Conservation (phyloP, 2,888 invertebrate species). For the Diachrysia chrysitis region DNA sequence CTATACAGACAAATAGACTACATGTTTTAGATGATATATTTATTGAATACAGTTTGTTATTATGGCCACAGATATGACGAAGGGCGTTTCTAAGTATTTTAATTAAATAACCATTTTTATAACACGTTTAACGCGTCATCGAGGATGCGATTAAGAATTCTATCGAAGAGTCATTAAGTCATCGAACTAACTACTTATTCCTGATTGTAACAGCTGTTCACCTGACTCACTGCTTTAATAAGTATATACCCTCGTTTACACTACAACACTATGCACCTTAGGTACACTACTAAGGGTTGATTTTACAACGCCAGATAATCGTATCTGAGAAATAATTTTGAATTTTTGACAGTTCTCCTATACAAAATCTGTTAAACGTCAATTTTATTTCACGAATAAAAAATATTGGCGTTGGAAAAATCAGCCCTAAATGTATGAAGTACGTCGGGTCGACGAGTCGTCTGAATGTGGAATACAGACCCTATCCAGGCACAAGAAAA, state of each 20-base stretch:
- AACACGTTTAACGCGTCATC: conserved; percentile 28
- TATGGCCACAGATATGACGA: background rate
- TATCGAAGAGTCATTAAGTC: conserved; percentile 23
- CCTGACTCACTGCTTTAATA: conserved; percentile 48
- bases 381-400: too few species aligned
- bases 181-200: conserved; percentile 33
- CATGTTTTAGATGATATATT: background rate
- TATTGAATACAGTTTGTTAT: background rate
- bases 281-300: too few species aligned
- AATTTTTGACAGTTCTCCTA: too few species aligned
- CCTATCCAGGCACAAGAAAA: too few species aligned
- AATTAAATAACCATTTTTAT: conserved; percentile 12
- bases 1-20: too few species aligned
- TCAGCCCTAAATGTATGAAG: too few species aligned
- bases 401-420: too few species aligned
- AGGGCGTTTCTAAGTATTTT: conserved; percentile 26
- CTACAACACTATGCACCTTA: background rate
- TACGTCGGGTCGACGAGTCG: too few species aligned
- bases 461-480: too few species aligned
- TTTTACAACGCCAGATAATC: too few species aligned
- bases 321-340: too few species aligned
- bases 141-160: conserved; percentile 28
- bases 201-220: conserved; percentile 36
- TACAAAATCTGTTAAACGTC: too few species aligned
- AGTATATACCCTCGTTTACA: background rate